Evolutionary conservation across 2,888 invertebrate genomes (phyloP), one percentile per base, ranked within the genome.

Genomic region (Torymus tubicola): DNA sequence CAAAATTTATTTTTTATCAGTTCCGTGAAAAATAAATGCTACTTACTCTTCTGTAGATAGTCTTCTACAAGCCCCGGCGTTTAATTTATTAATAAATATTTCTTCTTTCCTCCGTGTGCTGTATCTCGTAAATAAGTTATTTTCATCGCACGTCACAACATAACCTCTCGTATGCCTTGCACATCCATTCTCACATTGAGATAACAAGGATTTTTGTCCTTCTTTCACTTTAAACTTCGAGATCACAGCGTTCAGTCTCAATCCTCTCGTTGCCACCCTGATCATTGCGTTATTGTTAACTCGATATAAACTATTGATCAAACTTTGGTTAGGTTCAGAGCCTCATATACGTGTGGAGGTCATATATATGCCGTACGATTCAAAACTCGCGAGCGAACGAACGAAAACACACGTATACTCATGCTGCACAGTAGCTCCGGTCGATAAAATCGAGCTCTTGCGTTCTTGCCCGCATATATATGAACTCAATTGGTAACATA

Each of bases 251-350:
- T n/a, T 16, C 11, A 68, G n/a, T 24, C 52, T 74, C 14, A 64
- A 60, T 2, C 55, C 16, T 69, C 67, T 80, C 14, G 80, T 71
- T 70, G 50, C 58, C 50, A 78, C 50, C 12, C 68, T 24, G 42
- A 75, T 80, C 80, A 82, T 80, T 24, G 10, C 78, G 8, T 13
- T 21, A 12, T 73, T 81, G 78, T 81, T 82, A 72, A 78, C 64
- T 82, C 82, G 63, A 82, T 82, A 82, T 82, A 65, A 57, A 52
- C 16, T 82, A 82, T 82, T 64, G 82, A 82, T 80, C 75, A 80
- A 82, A 81, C 82, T 76, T 64, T 31, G 50, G 14, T 18, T 55
- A 60, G 21, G 42, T 42, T 1, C 1, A 42, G 8, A 42, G 42
- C 42, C 42, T 42, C 8, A 42, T 42, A 42, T 42, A 42, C 8